Evolutionary conservation across 2,797 vertebrate genomes (phyloP).

Genomic region (Graptemys geographica): DNA sequence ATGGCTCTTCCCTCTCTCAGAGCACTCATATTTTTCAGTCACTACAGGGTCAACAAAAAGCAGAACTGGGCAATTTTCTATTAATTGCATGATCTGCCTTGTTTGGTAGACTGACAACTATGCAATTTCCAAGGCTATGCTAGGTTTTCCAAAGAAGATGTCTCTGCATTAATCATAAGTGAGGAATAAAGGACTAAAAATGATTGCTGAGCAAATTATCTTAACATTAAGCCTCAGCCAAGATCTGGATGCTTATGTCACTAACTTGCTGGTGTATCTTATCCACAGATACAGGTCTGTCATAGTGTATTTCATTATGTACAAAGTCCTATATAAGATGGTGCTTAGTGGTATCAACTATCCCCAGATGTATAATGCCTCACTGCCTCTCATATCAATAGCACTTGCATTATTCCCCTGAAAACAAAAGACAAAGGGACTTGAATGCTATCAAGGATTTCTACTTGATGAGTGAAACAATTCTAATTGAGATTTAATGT

Average conservation of each 20-base stretch:
- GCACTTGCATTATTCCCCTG: background rate
- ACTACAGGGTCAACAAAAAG: fast-evolving
- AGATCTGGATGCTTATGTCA: fast-evolving
- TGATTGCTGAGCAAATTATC: background rate
- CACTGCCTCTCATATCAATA: background rate
- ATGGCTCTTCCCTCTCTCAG: background rate
- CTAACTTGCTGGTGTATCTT: background rate
- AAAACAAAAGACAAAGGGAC: background rate
- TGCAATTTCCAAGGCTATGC: background rate
- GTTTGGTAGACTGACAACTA: background rate
- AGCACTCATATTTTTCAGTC: background rate
- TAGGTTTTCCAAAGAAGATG: background rate
- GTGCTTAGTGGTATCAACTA: fast-evolving
- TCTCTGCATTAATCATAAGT: background rate
- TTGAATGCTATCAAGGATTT: slow-evolving; percentile 8
- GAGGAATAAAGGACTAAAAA: background rate
- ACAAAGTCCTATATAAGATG: background rate
- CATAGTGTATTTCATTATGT: background rate
- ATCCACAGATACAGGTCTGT: background rate
- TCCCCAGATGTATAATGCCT: background rate
- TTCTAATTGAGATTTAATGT: slow-evolving; percentile 75
- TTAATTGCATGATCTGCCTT: background rate
- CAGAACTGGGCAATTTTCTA: fast-evolving
- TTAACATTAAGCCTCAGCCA: background rate
- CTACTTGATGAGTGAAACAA: slow-evolving; percentile 36